These are phyloP conservation scores for Enteromius argenteus DNA, from an alignment of 2,797 vertebrate species.

Conservation along the genomic window DNA sequence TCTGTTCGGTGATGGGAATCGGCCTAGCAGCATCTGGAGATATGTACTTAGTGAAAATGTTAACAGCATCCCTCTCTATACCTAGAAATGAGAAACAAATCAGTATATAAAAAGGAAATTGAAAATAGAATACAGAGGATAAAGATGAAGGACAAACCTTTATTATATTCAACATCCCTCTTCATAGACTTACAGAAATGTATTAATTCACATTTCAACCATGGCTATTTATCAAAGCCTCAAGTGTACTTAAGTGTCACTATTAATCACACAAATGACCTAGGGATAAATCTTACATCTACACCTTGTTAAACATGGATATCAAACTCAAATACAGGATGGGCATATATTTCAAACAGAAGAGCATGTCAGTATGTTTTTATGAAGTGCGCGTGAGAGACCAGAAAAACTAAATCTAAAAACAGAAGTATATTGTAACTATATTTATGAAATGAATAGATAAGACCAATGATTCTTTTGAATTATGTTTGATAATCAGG, in stretches of 20 bases:
- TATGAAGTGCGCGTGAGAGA: background rate
- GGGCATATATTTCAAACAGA: background rate
- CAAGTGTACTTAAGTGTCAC: background rate
- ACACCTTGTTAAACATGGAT: slow-evolving; percentile 14
- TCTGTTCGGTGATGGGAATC: slow-evolving; percentile 94
- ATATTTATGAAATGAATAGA: background rate
- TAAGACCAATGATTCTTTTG: background rate
- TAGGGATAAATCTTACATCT: background rate
- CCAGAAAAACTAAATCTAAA: background rate
- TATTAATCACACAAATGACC: slow-evolving; percentile 22
- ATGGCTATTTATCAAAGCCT: slow-evolving; percentile 8
- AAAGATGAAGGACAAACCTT: slow-evolving; percentile 4
- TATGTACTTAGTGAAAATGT: slow-evolving; percentile 97
- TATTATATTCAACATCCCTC: background rate
- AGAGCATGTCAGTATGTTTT: background rate
- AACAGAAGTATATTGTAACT: background rate
- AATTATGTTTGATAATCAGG: background rate
- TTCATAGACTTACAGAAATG: background rate
- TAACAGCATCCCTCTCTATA: slow-evolving; percentile 97
- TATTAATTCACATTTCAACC: slow-evolving; percentile 11
- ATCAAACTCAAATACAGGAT: slow-evolving; percentile 20
- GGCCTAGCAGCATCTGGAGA: slow-evolving; percentile 96
- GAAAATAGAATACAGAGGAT: background rate
- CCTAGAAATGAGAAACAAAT: slow-evolving; percentile 73
- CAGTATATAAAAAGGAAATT: background rate